Base-by-base conservation (phyloP, 2,797 vertebrate genomes). In the Crenichthys baileyi region DNA sequence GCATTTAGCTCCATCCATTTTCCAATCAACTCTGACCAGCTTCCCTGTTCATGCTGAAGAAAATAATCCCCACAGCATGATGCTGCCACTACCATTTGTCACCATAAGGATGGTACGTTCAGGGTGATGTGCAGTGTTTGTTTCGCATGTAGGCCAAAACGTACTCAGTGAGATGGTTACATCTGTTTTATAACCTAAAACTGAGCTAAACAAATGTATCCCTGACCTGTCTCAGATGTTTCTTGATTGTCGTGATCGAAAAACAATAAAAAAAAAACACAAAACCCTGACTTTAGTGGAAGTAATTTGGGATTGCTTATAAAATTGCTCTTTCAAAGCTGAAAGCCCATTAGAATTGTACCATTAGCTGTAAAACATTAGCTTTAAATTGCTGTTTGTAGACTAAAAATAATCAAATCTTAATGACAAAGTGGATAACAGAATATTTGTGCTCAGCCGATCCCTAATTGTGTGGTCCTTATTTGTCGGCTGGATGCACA, bases 351-450 rank as follows among this genome's bases (percentile, higher is more conserved):
- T 79, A 88, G 75, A 80, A 85, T 88, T 89, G 83, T 70, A 89
- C 77, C 79, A 79, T 89, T 85, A 88, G 83, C 86, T 88, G 84
- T 78, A 82, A 87, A 86, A 88, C 82, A 92, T 88, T 82, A 82
- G 81, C 90, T 89, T 92, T 89, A 90, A 87, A 91, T 81, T 83
- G 76, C 81, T 80, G 89, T 90, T 91, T 89, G 84, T n/a, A 16
- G 80, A 83, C 82, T 90, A 67, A 90, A 93, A 83, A 82, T 79
- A 83, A 91, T 89, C 87, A 84, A 74, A 91, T 91, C 77, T 87
- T 88, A 77, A 89, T 86, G 85, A 87, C 82, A 82, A 87, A 88
- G 80, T 83, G 87, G 82, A 90, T 87, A 83, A 76, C 81, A 26
- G 39, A 48, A 68, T 85, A 83, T 86, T 85, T 88, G 83, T 60